Percentiles rank a stretch among this genome's conserved stretches.
Evolutionary conservation across 2,888 invertebrate genomes (phyloP).

Genomic region (Harpalus rufipes): DNA sequence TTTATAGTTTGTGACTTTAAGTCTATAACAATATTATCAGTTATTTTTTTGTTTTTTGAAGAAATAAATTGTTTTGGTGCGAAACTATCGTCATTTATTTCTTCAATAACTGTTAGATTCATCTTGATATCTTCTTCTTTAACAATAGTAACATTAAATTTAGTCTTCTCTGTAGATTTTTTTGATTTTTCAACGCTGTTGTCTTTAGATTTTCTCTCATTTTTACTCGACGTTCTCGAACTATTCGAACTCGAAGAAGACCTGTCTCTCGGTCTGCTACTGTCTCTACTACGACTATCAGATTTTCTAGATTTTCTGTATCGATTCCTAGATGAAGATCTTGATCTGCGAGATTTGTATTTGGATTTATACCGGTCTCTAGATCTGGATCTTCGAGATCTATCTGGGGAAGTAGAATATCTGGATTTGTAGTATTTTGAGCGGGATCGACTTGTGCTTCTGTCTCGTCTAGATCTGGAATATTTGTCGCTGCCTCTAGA

Average conservation of each 20-base stretch:
- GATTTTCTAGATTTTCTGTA: slow-evolving; percentile 69
- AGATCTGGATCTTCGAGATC: slow-evolving; percentile 68
- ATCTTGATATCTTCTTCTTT: slow-evolving; percentile 79
- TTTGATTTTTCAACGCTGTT: slow-evolving; percentile 37
- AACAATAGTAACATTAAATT: slow-evolving; percentile 45
- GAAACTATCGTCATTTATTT: slow-evolving; percentile 86
- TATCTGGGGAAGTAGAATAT: slow-evolving; percentile 69
- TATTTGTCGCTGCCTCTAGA: slow-evolving; percentile 73
- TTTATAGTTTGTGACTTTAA: slow-evolving; percentile 85
- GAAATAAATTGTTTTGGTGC: slow-evolving; percentile 80
- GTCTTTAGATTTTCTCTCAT: slow-evolving; percentile 66
- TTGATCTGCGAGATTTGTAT: slow-evolving; percentile 65
- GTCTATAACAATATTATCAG: slow-evolving; percentile 86
- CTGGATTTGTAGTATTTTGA: slow-evolving; percentile 70
- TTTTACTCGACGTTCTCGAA: slow-evolving; percentile 25
- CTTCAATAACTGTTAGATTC: slow-evolving; percentile 82
- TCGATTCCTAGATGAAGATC: slow-evolving; percentile 68
- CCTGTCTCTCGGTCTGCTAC: slow-evolving; percentile 61
- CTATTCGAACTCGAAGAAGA: slow-evolving; percentile 61
- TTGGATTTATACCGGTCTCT: slow-evolving; percentile 70
- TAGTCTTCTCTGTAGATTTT: slow-evolving; percentile 57
- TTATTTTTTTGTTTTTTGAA: slow-evolving; percentile 81
- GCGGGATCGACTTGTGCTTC: slow-evolving; percentile 8
- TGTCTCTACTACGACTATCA: slow-evolving; percentile 59
- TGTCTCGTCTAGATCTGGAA: slow-evolving; percentile 72